These are phyloP conservation scores for Typhlichthys eigenmanni DNA, from an alignment of 2,797 vertebrate species.

Conservation along the genomic window DNA sequence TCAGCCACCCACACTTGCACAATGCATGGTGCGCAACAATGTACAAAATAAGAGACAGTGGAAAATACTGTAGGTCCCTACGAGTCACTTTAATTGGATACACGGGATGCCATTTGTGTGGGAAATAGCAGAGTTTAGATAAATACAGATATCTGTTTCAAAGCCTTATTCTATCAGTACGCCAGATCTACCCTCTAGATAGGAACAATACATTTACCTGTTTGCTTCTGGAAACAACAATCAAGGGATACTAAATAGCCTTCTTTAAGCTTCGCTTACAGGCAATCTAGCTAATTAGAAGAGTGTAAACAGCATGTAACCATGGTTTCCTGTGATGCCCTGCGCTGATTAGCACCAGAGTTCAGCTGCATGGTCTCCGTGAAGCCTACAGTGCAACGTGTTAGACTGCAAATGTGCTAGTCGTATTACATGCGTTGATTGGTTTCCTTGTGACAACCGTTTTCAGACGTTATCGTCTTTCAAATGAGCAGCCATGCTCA, in stretches of 20 bases:
- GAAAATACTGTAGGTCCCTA: too few species aligned
- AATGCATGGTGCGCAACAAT: too few species aligned
- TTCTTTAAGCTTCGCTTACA: slow-evolving; percentile 63
- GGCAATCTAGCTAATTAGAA: slow-evolving; percentile 60
- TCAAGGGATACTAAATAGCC: slow-evolving; percentile 55
- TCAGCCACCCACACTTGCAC: too few species aligned
- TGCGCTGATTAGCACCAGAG: slow-evolving; percentile 60
- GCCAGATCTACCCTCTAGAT: too few species aligned
- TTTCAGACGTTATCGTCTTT: too few species aligned
- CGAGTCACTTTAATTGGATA: too few species aligned
- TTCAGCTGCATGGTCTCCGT: slow-evolving; percentile 49
- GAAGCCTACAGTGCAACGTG: slow-evolving; percentile 30
- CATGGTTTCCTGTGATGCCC: slow-evolving; percentile 57
- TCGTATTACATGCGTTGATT: slow-evolving; percentile 44
- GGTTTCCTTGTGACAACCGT: slow-evolving; percentile 13
- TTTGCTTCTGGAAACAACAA: slow-evolving; percentile 55
- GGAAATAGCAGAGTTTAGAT: too few species aligned
- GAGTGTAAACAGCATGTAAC: slow-evolving; percentile 63
- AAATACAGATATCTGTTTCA: too few species aligned
- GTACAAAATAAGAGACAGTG: too few species aligned
- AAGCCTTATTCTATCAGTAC: too few species aligned
- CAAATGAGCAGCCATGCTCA: too few species aligned
- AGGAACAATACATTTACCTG: background rate
- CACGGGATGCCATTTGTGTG: too few species aligned
- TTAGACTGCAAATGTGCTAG: background rate